phyloP scores from a whole-genome alignment of 2,113 vertebrate species.

The Tonatia bakeri region DNA sequence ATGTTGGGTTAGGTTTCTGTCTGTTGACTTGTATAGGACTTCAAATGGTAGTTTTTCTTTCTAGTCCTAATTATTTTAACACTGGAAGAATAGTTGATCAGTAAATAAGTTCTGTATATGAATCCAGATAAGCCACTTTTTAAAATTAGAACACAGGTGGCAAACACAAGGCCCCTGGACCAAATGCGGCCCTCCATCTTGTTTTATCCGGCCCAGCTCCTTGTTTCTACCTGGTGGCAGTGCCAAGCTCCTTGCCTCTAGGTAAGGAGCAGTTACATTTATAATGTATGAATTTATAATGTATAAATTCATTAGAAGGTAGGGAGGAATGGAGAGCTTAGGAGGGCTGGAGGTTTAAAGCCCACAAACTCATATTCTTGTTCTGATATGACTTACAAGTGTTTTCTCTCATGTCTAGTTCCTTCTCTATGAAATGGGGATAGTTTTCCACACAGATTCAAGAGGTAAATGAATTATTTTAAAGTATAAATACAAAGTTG shows the following conservation, averaged over 20 bases:
- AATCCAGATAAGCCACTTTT: background rate
- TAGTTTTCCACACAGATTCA: constrained; percentile 22
- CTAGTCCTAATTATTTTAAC: background rate
- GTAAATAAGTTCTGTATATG: background rate
- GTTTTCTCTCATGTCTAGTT: background rate
- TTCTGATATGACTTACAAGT: background rate
- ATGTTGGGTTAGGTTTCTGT: background rate
- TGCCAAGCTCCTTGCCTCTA: no score
- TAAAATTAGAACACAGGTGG: background rate
- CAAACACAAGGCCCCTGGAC: no score
- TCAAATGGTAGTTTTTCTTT: background rate
- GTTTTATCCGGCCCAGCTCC: no score
- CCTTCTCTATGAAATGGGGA: constrained; percentile 1
- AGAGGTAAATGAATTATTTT: constrained; percentile 26
- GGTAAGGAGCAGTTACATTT: no score
- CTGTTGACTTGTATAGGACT: background rate
- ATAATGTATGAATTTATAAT: no score
- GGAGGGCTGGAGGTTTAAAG: background rate
- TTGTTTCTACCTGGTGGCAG: no score
- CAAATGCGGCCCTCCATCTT: no score
- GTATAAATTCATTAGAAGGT: background rate
- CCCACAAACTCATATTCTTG: background rate
- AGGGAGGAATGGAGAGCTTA: background rate
- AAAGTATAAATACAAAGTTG: constrained; percentile 46
- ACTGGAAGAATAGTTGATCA: background rate